Evolutionary conservation across 2,888 invertebrate genomes (phyloP), one percentile per base, ranked within the genome.

Genomic region (Hemistola chrysoprasaria): DNA sequence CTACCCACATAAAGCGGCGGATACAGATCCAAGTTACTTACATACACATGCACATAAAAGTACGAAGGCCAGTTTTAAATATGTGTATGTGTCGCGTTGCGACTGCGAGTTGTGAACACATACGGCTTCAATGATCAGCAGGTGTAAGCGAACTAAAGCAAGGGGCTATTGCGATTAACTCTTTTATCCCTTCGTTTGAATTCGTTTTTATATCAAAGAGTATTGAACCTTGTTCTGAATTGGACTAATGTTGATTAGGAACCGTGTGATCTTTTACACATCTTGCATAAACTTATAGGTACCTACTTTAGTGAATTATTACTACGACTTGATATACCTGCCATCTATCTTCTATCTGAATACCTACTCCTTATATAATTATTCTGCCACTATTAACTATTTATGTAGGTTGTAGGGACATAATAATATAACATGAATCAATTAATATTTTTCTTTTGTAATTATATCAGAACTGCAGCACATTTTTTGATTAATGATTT

Each of bases 91-190:
- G 80, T 85, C 44, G 50, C 52, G 47, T 48, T 40, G 42, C 41
- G 83, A 82, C 46, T 40, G 42, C 41, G 83, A 82, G 84, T 83
- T 78, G 78, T 71, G 77, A 83, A 83, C 78, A 86, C 78, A 81
- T 88, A 85, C 76, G 86, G 85, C 88, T 88, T 87, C 86, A 73
- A 85, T 84, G 83, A 84, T 88, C 87, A 87, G 88, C 88, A 87
- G 88, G 88, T 88, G 88, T 80, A 86, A 86, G 84, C 79, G 73
- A 81, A 82, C 77, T 82, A 79, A 85, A 81, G 81, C 76, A 78
- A 87, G 83, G 88, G 87, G 88, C 79, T 86, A 86, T 84, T 82
- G 80, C 84, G 87, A 86, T 85, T 86, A 86, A 85, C 85, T 86
- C 83, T 83, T 87, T 88, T 85, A 86, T 88, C 84, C 87, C 83